Base-by-base conservation (phyloP, 1,140 invertebrate genomes). In the Polyergus mexicanus region DNA sequence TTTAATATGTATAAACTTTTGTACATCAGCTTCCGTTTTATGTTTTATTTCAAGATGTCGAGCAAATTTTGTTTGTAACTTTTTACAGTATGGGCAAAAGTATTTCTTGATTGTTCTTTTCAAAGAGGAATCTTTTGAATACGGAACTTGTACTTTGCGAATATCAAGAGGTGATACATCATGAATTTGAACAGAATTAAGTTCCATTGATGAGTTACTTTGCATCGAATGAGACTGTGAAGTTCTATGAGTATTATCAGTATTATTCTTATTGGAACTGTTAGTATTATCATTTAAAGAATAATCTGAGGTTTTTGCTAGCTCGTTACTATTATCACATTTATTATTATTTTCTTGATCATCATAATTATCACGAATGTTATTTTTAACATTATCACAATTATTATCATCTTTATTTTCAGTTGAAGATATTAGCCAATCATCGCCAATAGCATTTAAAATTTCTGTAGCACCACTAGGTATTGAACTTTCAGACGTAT, bases 1-100 rank as follows among this genome's bases (percentile, higher is more conserved):
- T 62, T 32, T 62, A 62, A 62, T 11, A 62, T 62, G 25, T 62
- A 62, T 62, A 62, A 62, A 62, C 58, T 62, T 62, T 5, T 62
- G 58, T 3, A 62, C 25, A 62, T 62, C 58, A 28, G 8, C 3
- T 62, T 62, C 58, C 10, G 10, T 62, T 5, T 62, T 62, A 62
- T 62, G 58, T 16, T 32, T 62, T 62, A 62, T 10, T 62, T 62
- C 25, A 28, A 62, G 58, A 28, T 28, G 58, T 62, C 58, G 58
- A 16, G 58, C 25, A 62, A 62, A 62, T 32, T 62, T 62, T 28
- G 58, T 62, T 13, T 62, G 58, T 28, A 62, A 62, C 22, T 25
- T 62, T 11, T 62, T 62, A 5, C 25, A 62, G 10, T 62, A 62
- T 62, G 58, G 58, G 28, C 58, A 62, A 28, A 62, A 62, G 10